Base-by-base conservation (phyloP, 2,797 vertebrate genomes). In the Antrozous pallidus region DNA sequence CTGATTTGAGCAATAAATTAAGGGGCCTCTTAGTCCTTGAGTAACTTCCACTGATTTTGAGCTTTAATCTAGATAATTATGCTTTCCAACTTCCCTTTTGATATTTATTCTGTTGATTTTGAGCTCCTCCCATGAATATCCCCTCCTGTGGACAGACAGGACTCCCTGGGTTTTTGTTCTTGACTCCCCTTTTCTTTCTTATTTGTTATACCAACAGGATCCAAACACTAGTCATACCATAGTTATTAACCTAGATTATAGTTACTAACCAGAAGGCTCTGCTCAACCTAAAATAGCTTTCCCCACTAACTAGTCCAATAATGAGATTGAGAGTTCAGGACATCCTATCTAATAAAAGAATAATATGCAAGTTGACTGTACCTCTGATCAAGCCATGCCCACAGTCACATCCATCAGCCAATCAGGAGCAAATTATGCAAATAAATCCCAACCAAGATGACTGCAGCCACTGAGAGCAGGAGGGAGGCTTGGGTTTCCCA, bases 61-160 rank as follows among this genome's bases (percentile, higher is more conserved):
- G 40, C 36, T 67, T 94, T 51, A 92, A 49, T 16, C n/a, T 91
- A 20, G 31, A 65, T 74, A 79, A 65, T 85, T 91, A 61, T 95
- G 17, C 51, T 93, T 47, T 26, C 51, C 54, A 75, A 5, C 26
- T 74, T 74, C 31, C n/a, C 67, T 88, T 87, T 87, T 36, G 47
- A 6, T 49, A 47, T 80, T 49, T 82, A n/a, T 87, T 96, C 51
- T 69, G 3, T 71, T 82, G 33, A 40, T 13, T 93, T 94, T 93
- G 79, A 92, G 80, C 49, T 82, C 6, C 36, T 47, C 42, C 9
- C 33, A 82, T 93, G 49, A 95, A 18, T 47, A 7, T 85, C 14
- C 20, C 45, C 36, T 85, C 49, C 61, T 6, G 10, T 51, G 49
- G 61, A 20, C 74, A 54, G 56, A 28, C 26, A 28, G 56, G 56